phyloP scores from a whole-genome alignment of 2,888 invertebrate genomes.

The Limnephilus marmoratus region DNA sequence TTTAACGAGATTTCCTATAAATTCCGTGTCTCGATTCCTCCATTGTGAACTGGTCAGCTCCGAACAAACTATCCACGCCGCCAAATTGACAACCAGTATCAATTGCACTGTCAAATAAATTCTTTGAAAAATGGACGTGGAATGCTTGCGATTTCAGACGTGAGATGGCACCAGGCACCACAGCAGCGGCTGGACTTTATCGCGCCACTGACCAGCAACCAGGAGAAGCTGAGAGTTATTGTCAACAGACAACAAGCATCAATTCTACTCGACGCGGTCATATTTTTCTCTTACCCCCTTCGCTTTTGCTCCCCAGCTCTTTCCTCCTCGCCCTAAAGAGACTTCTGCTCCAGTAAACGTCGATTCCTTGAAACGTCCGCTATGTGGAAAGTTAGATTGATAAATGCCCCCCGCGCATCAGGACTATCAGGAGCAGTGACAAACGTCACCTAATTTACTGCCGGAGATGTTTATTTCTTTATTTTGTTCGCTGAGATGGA shows the following conservation, averaged over 20 bases:
- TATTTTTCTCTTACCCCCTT: constrained; percentile 58
- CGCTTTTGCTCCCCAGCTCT: constrained; percentile 17
- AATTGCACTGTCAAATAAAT: constrained; percentile 59
- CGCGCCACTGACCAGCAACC: constrained; percentile 42
- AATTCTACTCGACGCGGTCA: constrained; percentile 63
- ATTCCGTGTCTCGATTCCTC: constrained; percentile 7
- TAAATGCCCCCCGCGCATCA: constrained; percentile 51
- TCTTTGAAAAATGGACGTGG: constrained; percentile 52
- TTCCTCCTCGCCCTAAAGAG: not conserved
- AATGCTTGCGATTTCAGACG: constrained; percentile 53
- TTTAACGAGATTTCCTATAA: not conserved
- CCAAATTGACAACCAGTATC: constrained; percentile 57
- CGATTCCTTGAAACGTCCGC: constrained; percentile 47
- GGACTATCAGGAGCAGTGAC: constrained; percentile 34
- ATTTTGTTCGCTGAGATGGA: constrained; percentile 17
- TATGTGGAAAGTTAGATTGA: constrained; percentile 53
- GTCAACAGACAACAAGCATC: constrained; percentile 65
- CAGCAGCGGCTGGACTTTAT: constrained; percentile 32
- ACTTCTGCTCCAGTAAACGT: constrained; percentile 34
- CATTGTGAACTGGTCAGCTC: constrained; percentile 10
- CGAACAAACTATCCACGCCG: constrained; percentile 46
- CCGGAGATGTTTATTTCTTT: constrained; percentile 17
- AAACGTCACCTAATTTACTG: constrained; percentile 49
- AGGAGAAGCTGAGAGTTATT: constrained; percentile 60
- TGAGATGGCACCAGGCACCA: constrained; percentile 46